These are phyloP conservation scores for Hippoglossus hippoglossus DNA, from an alignment of 2,797 vertebrate species.

Conservation along the genomic window DNA sequence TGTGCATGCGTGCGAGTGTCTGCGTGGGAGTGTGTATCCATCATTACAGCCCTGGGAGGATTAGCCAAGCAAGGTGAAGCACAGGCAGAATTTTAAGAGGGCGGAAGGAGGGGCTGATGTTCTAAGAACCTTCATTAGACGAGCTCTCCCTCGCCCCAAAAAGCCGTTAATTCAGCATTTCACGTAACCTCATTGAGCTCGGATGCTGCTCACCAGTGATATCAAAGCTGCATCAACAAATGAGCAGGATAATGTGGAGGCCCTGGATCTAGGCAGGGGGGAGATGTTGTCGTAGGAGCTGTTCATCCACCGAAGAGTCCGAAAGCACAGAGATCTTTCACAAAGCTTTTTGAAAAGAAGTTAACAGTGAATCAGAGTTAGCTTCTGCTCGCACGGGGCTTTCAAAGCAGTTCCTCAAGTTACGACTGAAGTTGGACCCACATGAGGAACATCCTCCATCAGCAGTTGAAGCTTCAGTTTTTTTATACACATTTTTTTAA, in stretches of 20 bases:
- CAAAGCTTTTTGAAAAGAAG: not conserved
- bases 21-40: conserved; percentile 38
- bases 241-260: conserved; percentile 12
- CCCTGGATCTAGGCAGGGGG: not conserved
- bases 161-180: conserved; percentile 51
- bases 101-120: conserved; percentile 49
- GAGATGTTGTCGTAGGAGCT: not conserved
- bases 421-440: too few relatives aligned
- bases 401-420: not conserved
- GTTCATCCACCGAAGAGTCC: conserved; percentile 13
- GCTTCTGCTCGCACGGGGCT: not conserved
- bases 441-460: not conserved
- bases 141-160: conserved; percentile 37
- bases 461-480: too few relatives aligned
- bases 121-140: conserved; percentile 65
- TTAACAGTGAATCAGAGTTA: not conserved
- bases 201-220: conserved; percentile 29
- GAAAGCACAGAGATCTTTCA: not conserved
- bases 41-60: conserved; percentile 71
- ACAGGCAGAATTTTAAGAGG: conserved; percentile 65
- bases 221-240: conserved; percentile 17
- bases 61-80: conserved; percentile 73
- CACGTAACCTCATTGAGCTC: conserved; percentile 36
- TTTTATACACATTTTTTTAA: too few relatives aligned
- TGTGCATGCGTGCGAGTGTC: conserved; percentile 33